Percentiles rank a stretch among this genome's conserved stretches.
phyloP scores from a whole-genome alignment of 2,888 invertebrate species.

The Athalia cordata region DNA sequence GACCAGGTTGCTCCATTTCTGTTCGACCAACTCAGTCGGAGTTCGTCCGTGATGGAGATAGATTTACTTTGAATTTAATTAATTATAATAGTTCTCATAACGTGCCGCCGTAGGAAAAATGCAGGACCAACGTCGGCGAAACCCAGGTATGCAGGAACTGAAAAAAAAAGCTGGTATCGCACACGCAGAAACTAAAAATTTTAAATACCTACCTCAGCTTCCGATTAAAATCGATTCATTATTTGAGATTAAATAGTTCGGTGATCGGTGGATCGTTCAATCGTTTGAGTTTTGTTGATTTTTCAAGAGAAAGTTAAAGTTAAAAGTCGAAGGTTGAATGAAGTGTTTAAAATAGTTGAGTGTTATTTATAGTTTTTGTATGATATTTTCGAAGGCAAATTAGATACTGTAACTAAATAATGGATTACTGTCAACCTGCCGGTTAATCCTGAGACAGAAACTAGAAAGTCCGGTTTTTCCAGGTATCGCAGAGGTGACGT shows the following conservation, averaged over 20 bases:
- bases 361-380: not conserved
- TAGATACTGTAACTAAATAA: not conserved
- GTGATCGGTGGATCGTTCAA: too few relatives aligned
- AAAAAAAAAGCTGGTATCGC: too few relatives aligned
- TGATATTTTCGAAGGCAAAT: not conserved
- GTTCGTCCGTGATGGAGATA: constrained; percentile 38
- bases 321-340: too few relatives aligned
- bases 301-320: too few relatives aligned
- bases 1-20: constrained; percentile 25
- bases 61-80: not conserved
- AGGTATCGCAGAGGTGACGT: constrained; percentile 60
- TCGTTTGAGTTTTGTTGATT: too few relatives aligned
- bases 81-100: not conserved
- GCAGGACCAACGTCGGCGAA: constrained; percentile 22
- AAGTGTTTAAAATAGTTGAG: too few relatives aligned
- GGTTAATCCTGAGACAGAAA: not conserved
- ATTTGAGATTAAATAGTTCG: too few relatives aligned
- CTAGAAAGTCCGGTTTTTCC: constrained; percentile 13
- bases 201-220: too few relatives aligned
- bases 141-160: constrained; percentile 4
- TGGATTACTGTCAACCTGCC: not conserved
- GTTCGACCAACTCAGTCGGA: constrained; percentile 26
- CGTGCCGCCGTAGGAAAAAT: not conserved
- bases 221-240: too few relatives aligned
- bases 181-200: too few relatives aligned